Conservation (phyloP, 2,797 vertebrate species). For the Scomberomorus guttatus region DNA sequence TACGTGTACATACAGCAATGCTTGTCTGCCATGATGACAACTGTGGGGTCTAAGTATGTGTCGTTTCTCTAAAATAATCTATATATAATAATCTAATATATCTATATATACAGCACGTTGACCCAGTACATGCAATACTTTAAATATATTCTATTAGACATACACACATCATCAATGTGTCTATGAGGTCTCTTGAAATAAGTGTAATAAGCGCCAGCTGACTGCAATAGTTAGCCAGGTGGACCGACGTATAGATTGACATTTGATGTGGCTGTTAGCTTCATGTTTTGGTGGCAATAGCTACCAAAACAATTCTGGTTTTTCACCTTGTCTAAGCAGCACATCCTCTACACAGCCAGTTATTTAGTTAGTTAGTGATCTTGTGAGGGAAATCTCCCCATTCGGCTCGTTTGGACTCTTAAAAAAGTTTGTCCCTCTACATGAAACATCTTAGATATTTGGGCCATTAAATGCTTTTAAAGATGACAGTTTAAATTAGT, state of each 20-base stretch:
- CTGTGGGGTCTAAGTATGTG: no score
- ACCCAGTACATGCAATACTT: no score
- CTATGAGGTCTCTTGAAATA: no score
- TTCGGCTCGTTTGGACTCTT: slow-evolving; percentile 8
- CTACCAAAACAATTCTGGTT: slow-evolving; percentile 17
- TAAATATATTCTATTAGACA: no score
- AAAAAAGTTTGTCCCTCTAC: slow-evolving; percentile 7
- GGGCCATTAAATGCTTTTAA: slow-evolving; percentile 49
- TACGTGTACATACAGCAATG: background rate
- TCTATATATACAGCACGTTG: no score
- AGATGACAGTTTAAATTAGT: slow-evolving; percentile 35
- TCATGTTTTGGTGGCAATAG: slow-evolving; percentile 15
- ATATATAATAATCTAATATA: no score
- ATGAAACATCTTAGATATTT: slow-evolving; percentile 36
- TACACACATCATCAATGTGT: no score
- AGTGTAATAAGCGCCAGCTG: background rate
- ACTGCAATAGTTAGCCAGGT: slow-evolving; percentile 5
- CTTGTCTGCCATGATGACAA: background rate
- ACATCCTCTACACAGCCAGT: slow-evolving; percentile 26
- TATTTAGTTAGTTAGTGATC: slow-evolving; percentile 27
- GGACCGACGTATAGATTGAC: slow-evolving; percentile 23
- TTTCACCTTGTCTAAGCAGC: slow-evolving; percentile 32
- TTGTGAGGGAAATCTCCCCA: slow-evolving; percentile 16
- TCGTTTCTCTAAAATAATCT: background rate
- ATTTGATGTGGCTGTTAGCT: slow-evolving; percentile 17